Evolutionary conservation across 2,113 vertebrate genomes (phyloP), one percentile per base, ranked within the genome.

Genomic region (Ia io): DNA sequence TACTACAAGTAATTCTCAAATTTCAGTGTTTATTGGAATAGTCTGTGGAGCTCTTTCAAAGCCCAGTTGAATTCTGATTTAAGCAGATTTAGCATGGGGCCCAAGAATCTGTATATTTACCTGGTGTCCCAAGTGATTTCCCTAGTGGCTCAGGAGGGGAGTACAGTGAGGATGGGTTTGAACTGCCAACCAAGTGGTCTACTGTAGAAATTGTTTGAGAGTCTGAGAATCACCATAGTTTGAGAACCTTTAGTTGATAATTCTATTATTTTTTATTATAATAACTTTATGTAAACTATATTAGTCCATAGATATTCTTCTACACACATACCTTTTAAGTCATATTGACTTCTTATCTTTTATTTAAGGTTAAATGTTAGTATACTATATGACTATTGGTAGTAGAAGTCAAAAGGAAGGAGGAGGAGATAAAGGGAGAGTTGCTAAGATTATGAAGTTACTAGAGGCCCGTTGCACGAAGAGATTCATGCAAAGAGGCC

Each of bases 371-470:
- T 56, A 30, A 9, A 40, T 95, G 93, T 94, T 85, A 63, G 22
- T 30, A 80, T 56, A 37, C 37, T 76, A 13, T 61, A 32, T 67
- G 49, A 44, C 9, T 73, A 65, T 53, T 84, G 9, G n/a, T 25
- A 71, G 5, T 42, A 80, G 65, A 70, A 63, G 40, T 88, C 14
- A 76, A 83, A 35, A 44, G 51, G 63, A 89, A 88, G 40, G 40
- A 35, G 44, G 23, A 79, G 10, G 14, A 23, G 25, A 18, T 51
- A 63, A 85, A 40, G 30, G 47, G 13, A 56, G 2, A 37, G 22
- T 35, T 95, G 32, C n/a, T 83, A 92, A 93, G 90, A 37, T 89
- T 87, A 71, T 87, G 63, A 90, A 87, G 53, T 69, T 74, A 76
- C 37, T 37, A 37, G 37, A 37, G 37, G 37, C 37, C 37, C 37